phyloP scores from a whole-genome alignment of 2,113 vertebrate genomes.

The western clawed frog (Xenopus tropicalis) region DNA sequence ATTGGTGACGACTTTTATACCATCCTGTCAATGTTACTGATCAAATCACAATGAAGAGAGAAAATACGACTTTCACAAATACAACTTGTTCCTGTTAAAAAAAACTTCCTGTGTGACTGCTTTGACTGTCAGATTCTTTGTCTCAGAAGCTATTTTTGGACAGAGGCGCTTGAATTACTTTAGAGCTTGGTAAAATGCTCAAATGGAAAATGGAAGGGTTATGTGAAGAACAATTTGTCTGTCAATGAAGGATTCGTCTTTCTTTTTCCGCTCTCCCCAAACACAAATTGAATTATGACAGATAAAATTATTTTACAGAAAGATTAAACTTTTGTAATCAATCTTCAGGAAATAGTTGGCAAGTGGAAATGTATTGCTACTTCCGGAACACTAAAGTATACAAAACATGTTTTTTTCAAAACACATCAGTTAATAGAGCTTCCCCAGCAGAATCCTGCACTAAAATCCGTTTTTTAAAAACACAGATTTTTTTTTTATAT shows the following conservation, averaged over 20 bases:
- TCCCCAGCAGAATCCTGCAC: too few species aligned
- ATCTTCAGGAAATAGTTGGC: too few species aligned
- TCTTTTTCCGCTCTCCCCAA: background rate
- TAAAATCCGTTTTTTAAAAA: too few species aligned
- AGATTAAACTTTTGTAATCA: background rate
- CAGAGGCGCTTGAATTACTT: conserved; percentile 29
- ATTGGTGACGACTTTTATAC: too few species aligned
- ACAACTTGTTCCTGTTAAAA: background rate
- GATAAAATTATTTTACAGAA: background rate
- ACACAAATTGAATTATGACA: conserved; percentile 12
- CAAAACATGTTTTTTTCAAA: too few species aligned
- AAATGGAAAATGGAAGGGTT: conserved; percentile 19
- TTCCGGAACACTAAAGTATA: too few species aligned
- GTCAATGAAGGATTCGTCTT: conserved; percentile 5
- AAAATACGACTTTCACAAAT: background rate
- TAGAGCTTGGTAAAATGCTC: conserved; percentile 14
- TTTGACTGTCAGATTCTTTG: conserved; percentile 1
- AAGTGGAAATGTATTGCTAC: too few species aligned
- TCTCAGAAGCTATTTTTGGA: conserved; percentile 25
- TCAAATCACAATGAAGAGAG: background rate
- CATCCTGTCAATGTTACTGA: too few species aligned
- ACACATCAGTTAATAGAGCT: too few species aligned
- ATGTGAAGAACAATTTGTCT: conserved; percentile 18
- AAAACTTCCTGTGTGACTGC: conserved; percentile 25
- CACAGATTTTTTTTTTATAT: too few species aligned